Conservation (phyloP, 2,797 vertebrate species). For the Phoxinus dragarum region DNA sequence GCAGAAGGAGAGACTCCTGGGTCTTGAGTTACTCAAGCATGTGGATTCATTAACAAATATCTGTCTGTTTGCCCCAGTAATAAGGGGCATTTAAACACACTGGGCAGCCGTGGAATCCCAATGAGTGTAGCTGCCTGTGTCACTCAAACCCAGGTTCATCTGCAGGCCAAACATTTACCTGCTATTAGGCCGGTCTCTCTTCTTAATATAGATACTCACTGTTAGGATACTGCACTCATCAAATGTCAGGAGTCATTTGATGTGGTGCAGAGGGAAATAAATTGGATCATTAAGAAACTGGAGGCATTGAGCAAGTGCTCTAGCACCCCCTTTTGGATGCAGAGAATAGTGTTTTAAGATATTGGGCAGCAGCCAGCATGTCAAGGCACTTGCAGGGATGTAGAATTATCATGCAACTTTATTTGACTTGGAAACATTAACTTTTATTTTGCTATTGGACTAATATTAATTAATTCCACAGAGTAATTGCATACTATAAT, state of each 20-base stretch:
- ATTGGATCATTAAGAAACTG: neutral
- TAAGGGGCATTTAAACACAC: conserved; percentile 75
- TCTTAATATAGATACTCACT: conserved; percentile 59
- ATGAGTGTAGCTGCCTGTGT: conserved; percentile 72
- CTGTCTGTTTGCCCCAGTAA: conserved; percentile 82
- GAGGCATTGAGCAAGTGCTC: conserved; percentile 57
- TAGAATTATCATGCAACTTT: neutral
- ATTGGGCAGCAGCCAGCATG: neutral
- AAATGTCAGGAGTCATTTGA: conserved; percentile 50
- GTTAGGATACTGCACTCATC: conserved; percentile 48
- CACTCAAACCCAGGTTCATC: conserved; percentile 79
- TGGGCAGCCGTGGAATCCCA: conserved; percentile 68
- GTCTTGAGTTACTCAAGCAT: conserved; percentile 73
- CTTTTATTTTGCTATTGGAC: neutral
- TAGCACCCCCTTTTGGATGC: conserved; percentile 76
- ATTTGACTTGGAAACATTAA: neutral
- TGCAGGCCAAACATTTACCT: conserved; percentile 71
- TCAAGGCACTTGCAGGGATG: neutral
- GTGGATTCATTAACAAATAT: conserved; percentile 84
- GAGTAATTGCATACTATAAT: neutral
- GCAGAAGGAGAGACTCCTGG: conserved; percentile 64
- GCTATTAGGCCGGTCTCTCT: conserved; percentile 63
- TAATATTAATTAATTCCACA: neutral
- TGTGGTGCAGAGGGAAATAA: conserved; percentile 5
- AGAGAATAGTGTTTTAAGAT: conserved; percentile 33